Percentiles rank a stretch among this genome's conserved stretches.
Evolutionary conservation across 2,113 vertebrate species (phyloP).

Genomic region (Phasianus colchicus): DNA sequence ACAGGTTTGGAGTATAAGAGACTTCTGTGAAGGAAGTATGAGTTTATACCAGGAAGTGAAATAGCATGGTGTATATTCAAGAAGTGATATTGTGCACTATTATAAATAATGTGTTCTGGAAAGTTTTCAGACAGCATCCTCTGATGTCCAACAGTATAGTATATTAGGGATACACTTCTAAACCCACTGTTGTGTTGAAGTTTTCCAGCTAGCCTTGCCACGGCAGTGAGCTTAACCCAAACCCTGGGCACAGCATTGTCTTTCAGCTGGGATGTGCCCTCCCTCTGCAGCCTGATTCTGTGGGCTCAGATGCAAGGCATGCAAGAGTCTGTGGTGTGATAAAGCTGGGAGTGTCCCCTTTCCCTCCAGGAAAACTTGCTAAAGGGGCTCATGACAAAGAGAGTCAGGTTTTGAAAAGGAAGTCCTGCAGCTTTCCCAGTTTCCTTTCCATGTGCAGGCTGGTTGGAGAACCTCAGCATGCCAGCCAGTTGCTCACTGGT

Average conservation of each 20-base stretch:
- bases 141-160: neutral
- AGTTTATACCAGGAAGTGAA: neutral
- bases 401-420: neutral
- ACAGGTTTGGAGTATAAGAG: neutral
- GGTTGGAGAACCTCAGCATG: neutral
- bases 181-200: neutral
- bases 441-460: neutral
- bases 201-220: neutral
- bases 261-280: neutral
- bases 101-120: neutral
- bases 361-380: neutral
- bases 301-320: fast-evolving
- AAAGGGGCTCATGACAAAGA: fast-evolving
- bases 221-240: neutral
- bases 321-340: neutral
- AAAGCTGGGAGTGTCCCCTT: neutral
- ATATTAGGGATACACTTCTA: neutral
- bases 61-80: neutral
- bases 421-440: neutral
- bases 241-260: neutral
- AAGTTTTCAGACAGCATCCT: neutral
- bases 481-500: neutral
- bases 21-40: neutral
- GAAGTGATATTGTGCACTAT: neutral
- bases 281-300: neutral